Conservation (phyloP, 2,888 invertebrate species). For the Argyresthia goedartella region DNA sequence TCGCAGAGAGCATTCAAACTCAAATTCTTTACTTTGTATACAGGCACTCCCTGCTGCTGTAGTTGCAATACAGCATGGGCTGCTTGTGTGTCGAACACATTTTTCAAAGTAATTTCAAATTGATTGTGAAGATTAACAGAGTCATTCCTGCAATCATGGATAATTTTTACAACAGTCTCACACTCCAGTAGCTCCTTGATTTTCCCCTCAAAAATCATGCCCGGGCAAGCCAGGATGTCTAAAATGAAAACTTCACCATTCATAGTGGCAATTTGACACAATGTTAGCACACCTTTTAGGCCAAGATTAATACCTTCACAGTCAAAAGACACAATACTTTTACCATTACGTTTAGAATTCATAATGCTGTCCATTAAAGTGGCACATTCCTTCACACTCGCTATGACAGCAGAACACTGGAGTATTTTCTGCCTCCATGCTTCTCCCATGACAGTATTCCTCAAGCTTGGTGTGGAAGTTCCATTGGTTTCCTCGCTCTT, state of each 20-base stretch:
- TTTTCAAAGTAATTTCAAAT: slow-evolving; percentile 84
- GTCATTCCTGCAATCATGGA: slow-evolving; percentile 94
- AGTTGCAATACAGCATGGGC: slow-evolving; percentile 93
- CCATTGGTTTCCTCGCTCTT: slow-evolving; percentile 57
- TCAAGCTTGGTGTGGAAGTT: slow-evolving; percentile 49
- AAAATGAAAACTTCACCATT: slow-evolving; percentile 88
- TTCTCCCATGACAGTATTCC: slow-evolving; percentile 72
- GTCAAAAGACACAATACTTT: slow-evolving; percentile 85
- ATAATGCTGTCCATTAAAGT: slow-evolving; percentile 82
- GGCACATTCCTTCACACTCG: slow-evolving; percentile 82
- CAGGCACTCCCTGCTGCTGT: slow-evolving; percentile 90
- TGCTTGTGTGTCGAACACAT: slow-evolving; percentile 94
- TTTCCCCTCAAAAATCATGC: slow-evolving; percentile 82
- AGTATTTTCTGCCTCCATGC: slow-evolving; percentile 86
- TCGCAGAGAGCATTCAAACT: slow-evolving; percentile 93
- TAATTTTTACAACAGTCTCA: slow-evolving; percentile 86
- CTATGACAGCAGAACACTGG: slow-evolving; percentile 85
- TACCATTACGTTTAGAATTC: slow-evolving; percentile 63
- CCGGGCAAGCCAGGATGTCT: slow-evolving; percentile 88
- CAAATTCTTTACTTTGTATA: slow-evolving; percentile 94
- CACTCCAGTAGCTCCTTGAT: slow-evolving; percentile 85
- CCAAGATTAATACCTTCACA: slow-evolving; percentile 95
- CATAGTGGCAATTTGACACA: slow-evolving; percentile 87
- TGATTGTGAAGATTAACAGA: slow-evolving; percentile 89
- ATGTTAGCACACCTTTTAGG: slow-evolving; percentile 86